Evolutionary conservation across 2,113 vertebrate genomes (phyloP).

Genomic region (Microcebus murinus): DNA sequence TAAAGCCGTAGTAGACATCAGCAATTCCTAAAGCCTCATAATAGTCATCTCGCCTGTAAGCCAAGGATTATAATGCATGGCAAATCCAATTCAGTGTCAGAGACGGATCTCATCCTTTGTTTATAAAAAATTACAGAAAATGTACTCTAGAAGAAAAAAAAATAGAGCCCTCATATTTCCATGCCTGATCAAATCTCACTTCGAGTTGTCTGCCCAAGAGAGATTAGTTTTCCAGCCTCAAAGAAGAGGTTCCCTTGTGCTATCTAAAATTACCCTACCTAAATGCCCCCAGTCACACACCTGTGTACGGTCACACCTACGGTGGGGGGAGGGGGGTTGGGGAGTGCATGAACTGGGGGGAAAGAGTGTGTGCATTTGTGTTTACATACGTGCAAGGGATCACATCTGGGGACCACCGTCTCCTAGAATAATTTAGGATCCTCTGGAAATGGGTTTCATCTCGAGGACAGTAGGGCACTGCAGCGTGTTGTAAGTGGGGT

Average conservation of each 20-base stretch:
- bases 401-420: background rate
- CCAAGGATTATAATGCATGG: constrained; percentile 59
- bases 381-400: fast-evolving
- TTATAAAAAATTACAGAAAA: constrained; percentile 28
- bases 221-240: background rate
- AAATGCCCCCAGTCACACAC: too few relatives aligned
- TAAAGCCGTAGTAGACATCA: constrained; percentile 64
- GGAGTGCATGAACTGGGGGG: too few relatives aligned
- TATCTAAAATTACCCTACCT: background rate
- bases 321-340: too few relatives aligned
- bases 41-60: constrained; percentile 60
- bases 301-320: background rate
- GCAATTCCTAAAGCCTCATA: constrained; percentile 48
- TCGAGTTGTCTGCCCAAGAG: background rate
- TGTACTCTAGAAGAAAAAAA: background rate
- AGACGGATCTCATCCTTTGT: constrained; percentile 49
- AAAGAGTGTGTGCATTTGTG: background rate
- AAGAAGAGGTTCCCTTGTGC: background rate
- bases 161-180: background rate
- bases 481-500: background rate
- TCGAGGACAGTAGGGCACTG: background rate
- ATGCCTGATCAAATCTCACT: background rate
- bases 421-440: background rate
- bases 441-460: background rate
- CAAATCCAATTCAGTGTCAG: constrained; percentile 21